phyloP scores from a whole-genome alignment of 2,113 vertebrate species.

The Psammodynastes pulverulentus region DNA sequence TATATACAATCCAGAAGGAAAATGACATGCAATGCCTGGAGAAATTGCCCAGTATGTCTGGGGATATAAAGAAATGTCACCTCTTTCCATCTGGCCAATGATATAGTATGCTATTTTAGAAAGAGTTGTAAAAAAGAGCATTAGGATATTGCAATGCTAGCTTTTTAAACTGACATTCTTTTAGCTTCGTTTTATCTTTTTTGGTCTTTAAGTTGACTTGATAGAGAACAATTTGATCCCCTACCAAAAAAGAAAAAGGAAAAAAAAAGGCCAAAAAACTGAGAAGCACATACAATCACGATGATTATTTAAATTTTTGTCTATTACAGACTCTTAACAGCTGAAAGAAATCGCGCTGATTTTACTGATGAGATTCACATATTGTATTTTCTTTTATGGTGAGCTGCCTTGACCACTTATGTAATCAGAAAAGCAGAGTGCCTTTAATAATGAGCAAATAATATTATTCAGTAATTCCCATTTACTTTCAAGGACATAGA shows the following conservation, averaged over 20 bases:
- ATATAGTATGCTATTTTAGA: neutral
- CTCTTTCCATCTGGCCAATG: neutral
- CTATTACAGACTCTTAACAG: neutral
- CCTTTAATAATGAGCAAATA: neutral
- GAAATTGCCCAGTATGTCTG: neutral
- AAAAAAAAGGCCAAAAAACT: neutral
- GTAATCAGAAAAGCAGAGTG: neutral
- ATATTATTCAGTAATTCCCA: neutral
- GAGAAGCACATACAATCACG: neutral
- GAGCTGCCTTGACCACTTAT: neutral
- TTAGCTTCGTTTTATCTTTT: neutral
- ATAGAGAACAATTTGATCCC: neutral
- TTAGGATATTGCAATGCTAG: neutral
- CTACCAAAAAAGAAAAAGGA: too few relatives aligned
- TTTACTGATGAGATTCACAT: neutral
- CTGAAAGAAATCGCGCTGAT: neutral
- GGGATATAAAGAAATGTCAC: neutral
- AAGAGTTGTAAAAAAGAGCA: neutral
- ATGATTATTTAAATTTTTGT: neutral
- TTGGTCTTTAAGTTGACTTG: neutral
- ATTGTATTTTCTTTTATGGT: neutral
- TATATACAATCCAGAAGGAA: neutral
- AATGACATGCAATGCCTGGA: neutral
- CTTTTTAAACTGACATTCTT: neutral
- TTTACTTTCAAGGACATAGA: neutral